Conservation (phyloP, 2,113 vertebrate species). For the Triplophysa dalaica region DNA sequence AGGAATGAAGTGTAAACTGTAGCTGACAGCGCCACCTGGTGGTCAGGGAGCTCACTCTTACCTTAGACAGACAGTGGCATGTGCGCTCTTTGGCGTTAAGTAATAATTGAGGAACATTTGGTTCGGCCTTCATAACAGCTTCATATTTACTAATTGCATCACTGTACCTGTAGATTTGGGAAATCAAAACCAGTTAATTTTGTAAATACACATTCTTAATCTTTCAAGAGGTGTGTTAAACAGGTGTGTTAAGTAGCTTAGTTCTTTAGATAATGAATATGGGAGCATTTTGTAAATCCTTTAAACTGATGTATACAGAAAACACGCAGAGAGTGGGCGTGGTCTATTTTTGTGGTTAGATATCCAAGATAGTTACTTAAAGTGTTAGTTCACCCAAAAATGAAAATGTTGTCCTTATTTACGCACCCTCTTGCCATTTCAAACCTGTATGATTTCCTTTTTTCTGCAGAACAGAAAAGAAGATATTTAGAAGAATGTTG, state of each 20-base stretch:
- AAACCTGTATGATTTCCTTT: too few species aligned
- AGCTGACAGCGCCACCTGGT: conserved; percentile 21
- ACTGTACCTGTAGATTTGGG: conserved; percentile 75
- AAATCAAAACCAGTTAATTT: neutral
- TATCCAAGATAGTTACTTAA: neutral
- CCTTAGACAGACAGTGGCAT: conserved; percentile 91
- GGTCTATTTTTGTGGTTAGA: too few species aligned
- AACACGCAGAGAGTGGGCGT: neutral
- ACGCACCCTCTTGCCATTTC: too few species aligned
- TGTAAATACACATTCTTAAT: too few species aligned
- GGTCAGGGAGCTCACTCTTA: conserved; percentile 58
- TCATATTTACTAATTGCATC: conserved; percentile 90
- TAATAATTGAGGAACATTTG: conserved; percentile 77
- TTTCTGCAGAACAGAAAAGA: too few species aligned
- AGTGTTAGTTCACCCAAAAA: neutral
- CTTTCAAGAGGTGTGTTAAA: too few species aligned
- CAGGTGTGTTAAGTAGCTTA: neutral
- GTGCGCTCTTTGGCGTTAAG: conserved; percentile 88
- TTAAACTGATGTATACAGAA: neutral
- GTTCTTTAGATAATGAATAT: neutral
- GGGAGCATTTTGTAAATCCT: neutral
- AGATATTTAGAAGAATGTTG: too few species aligned
- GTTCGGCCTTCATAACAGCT: conserved; percentile 88
- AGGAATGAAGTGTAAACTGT: neutral
- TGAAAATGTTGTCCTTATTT: too few species aligned